Base-by-base conservation (phyloP, 2,888 invertebrate genomes). In the Ophonus ardosiacus region DNA sequence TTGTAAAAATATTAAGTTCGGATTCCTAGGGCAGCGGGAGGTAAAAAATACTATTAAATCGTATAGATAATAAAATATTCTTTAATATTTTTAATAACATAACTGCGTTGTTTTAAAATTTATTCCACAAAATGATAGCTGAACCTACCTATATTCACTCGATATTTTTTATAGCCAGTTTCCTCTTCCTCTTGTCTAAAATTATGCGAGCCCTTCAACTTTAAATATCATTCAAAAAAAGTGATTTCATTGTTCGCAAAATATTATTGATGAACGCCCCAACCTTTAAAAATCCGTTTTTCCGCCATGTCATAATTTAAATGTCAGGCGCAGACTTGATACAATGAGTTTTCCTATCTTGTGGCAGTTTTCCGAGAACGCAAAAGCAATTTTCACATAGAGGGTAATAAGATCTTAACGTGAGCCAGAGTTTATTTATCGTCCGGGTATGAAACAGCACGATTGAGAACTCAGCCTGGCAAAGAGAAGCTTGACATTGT, bases 211-310 rank as follows among this genome's bases (percentile, higher is more conserved):
- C 43, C 4, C 43, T 51, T 51, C 43, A 51, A 51, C 43, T 51
- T 51, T 51, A 51, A 51, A 51, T 51, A 51, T 51, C 43, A 51
- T 51, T 10, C 43, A 51, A 51, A 51, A 24, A 51, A 51, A 51
- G 43, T 51, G 43, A 51, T 51, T 51, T 51, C 43, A 51, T 51
- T 51, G 43, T 51, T 51, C 10, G 43, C 10, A 8, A 0, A 4
- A 51, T 51, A 38, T 71, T 71, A 43, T 43, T 71, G 71, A 24
- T 21, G 71, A 71, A 71, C 43, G 40, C 6, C 18, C 7, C 38
- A 71, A 71, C 71, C 71, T 71, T 71, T 71, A 71, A 17, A 71
- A 43, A 71, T 18, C 24, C 40, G 71, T 71, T 71, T 71, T 71
- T 24, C 0, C 15, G 15, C 40, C 43, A 38, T 40, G 15, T 43